phyloP scores from a whole-genome alignment of 1,140 invertebrate genomes.

The Stegodyphus mimosarum region DNA sequence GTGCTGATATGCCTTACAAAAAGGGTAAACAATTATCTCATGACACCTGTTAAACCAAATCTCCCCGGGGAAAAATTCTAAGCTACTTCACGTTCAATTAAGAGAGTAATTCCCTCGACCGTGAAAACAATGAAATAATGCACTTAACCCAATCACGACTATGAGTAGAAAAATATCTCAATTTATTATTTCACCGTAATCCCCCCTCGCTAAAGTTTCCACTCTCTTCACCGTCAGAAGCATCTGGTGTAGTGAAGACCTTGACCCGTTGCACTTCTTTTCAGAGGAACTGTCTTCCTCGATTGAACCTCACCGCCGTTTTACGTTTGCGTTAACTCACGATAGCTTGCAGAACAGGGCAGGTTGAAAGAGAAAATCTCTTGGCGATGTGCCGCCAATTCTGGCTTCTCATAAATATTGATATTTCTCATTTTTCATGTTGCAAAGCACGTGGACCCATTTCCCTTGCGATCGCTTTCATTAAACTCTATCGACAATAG shows the following conservation, averaged over 20 bases:
- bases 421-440: slow-evolving; percentile 20
- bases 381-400: slow-evolving; percentile 8
- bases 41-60: too few species aligned
- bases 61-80: too few species aligned
- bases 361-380: slow-evolving; percentile 6
- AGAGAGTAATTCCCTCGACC: too few species aligned
- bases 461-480: too few species aligned
- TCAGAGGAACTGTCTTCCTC: not conserved
- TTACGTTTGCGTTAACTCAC: slow-evolving; percentile 14
- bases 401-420: slow-evolving; percentile 41
- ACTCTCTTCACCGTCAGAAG: slow-evolving; percentile 12
- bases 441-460: slow-evolving; percentile 4
- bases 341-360: not conserved
- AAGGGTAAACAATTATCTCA: too few species aligned
- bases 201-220: not conserved
- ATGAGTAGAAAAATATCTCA: too few species aligned
- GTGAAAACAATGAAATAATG: too few species aligned
- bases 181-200: too few species aligned
- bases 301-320: slow-evolving; percentile 4
- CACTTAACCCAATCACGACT: too few species aligned
- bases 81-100: too few species aligned
- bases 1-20: too few species aligned
- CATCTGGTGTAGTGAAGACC: slow-evolving; percentile 5
- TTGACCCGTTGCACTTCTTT: slow-evolving; percentile 26
- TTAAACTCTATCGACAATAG: too few species aligned